Conservation (phyloP, 1,140 invertebrate genomes). For the Piezodorus guildinii region DNA sequence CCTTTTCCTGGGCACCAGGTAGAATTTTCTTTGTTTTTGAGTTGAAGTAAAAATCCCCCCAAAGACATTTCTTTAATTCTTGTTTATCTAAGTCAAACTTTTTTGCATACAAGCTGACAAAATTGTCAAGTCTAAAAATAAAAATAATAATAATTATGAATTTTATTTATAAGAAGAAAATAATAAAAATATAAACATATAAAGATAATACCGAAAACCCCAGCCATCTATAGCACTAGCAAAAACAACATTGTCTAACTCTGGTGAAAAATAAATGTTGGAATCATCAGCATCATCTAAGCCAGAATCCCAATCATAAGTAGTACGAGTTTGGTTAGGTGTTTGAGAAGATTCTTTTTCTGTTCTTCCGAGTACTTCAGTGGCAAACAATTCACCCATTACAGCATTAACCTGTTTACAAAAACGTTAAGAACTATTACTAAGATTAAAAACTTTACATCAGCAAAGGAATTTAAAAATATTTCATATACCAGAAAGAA, state of each 20-base stretch:
- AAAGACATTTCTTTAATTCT: conserved; percentile 54
- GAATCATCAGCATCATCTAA: conserved; percentile 82
- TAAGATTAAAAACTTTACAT: too few species aligned
- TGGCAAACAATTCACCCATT: conserved; percentile 79
- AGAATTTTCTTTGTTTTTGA: conserved; percentile 73
- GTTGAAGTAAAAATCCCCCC: conserved; percentile 94
- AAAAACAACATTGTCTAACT: conserved; percentile 92
- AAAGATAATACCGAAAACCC: conserved; percentile 63
- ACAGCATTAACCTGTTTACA: conserved; percentile 72
- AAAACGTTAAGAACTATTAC: too few species aligned
- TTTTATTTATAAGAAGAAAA: not conserved
- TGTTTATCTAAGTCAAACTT: conserved; percentile 57
- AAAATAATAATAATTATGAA: conserved; percentile 10
- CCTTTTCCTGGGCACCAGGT: conserved; percentile 86
- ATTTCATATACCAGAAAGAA: too few species aligned
- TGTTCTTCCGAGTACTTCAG: conserved; percentile 50
- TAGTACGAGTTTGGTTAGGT: conserved; percentile 28
- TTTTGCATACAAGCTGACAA: conserved; percentile 73
- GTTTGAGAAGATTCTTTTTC: conserved; percentile 33
- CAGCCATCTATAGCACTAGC: conserved; percentile 92
- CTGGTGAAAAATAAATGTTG: conserved; percentile 80
- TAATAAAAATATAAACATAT: not conserved
- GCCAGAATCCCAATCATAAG: conserved; percentile 60
- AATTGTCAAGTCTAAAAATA: conserved; percentile 52
- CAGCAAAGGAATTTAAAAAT: too few species aligned